Evolutionary conservation across 2,888 invertebrate species (phyloP).

Genomic region (Drosophila formosana): DNA sequence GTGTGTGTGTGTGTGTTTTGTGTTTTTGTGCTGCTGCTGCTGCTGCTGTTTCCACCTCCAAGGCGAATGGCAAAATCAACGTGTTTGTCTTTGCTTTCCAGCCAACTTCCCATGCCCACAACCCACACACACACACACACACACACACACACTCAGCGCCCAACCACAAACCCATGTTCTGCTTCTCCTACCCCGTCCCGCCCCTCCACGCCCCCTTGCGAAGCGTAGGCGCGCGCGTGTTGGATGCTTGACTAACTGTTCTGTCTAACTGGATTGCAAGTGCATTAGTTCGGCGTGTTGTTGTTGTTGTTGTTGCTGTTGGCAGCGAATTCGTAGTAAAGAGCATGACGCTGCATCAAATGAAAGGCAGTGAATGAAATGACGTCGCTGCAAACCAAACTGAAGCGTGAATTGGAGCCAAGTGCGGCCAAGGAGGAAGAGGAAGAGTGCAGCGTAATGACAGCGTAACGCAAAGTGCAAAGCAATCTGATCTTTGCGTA

Average conservation of each 20-base stretch:
- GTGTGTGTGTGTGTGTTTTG: conserved; percentile 51
- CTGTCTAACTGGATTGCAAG: conserved; percentile 68
- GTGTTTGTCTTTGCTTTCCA: conserved; percentile 79
- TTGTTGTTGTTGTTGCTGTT: conserved; percentile 29
- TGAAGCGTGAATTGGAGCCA: neutral
- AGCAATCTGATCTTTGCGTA: conserved; percentile 24
- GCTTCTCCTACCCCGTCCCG: neutral
- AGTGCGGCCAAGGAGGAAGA: neutral
- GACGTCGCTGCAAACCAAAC: conserved; percentile 60
- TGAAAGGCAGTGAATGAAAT: conserved; percentile 70
- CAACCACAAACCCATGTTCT: conserved; percentile 1
- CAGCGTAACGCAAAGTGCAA: conserved; percentile 21
- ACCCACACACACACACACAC: no score
- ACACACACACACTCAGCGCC: neutral
- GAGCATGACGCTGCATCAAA: conserved; percentile 71
- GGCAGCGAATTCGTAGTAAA: conserved; percentile 61
- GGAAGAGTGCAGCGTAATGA: conserved; percentile 1
- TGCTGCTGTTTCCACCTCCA: conserved; percentile 50
- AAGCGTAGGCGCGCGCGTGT: conserved; percentile 68
- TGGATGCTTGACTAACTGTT: conserved; percentile 64
- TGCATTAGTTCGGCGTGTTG: conserved; percentile 59
- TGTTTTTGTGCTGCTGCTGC: conserved; percentile 22
- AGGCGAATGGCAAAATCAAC: conserved; percentile 66
- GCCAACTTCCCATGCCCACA: conserved; percentile 1
- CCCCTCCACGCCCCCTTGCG: neutral